Percentiles rank a stretch among this genome's conserved stretches.
phyloP scores from a whole-genome alignment of 1,140 invertebrate species.

The Cotesia chilonis region DNA sequence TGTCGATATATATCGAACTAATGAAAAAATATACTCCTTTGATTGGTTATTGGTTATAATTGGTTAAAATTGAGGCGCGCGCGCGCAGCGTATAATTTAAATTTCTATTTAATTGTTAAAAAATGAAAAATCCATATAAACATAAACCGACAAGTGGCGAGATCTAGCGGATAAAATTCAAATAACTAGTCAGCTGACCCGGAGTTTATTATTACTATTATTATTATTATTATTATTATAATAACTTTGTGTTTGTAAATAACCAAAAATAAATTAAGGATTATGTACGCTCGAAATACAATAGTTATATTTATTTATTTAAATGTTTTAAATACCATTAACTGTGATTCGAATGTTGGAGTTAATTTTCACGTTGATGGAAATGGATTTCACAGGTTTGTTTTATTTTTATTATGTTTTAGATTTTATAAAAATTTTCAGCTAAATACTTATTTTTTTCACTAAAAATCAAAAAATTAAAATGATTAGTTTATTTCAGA shows the following conservation, averaged over 20 bases:
- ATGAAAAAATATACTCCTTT: too few species aligned
- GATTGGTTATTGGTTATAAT: too few species aligned
- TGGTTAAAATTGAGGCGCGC: too few species aligned
- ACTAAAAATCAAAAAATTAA: neutral
- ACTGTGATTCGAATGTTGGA: conserved; percentile 11
- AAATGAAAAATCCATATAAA: too few species aligned
- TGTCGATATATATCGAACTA: too few species aligned
- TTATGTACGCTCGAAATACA: neutral
- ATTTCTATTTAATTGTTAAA: too few species aligned
- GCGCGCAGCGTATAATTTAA: too few species aligned
- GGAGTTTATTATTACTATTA: neutral
- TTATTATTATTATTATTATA: conserved; percentile 1
- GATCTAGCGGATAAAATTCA: neutral
- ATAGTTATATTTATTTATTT: neutral
- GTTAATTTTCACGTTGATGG: conserved; percentile 44
- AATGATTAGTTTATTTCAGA: conserved; percentile 44
- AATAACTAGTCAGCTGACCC: neutral
- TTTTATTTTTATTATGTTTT: too few species aligned
- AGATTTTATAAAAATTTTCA: too few species aligned
- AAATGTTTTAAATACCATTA: conserved; percentile 14
- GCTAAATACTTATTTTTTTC: too few species aligned
- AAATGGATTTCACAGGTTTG: conserved; percentile 60
- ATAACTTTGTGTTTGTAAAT: neutral
- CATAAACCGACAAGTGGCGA: neutral
- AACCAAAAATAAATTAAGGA: too few species aligned